These are phyloP conservation scores for Aurelia sp. DNA, from an alignment of 30 jellyfish, hydroid and myxozoan genomes.

Conservation along the genomic window DNA sequence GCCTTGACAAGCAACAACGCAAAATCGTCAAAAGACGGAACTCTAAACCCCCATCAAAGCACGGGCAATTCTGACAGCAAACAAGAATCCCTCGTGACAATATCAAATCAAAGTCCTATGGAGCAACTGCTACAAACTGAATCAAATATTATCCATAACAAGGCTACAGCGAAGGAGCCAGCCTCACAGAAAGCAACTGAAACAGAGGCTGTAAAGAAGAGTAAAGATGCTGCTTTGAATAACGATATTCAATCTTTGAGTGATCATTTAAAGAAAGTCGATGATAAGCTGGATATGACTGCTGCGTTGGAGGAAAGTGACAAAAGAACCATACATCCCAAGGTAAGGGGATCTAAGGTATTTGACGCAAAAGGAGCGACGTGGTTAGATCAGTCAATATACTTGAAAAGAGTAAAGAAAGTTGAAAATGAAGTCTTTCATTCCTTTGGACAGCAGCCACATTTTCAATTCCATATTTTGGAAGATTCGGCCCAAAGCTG, in stretches of 20 bases:
- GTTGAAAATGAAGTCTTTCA: too few species aligned
- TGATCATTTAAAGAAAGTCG: constrained; percentile 86
- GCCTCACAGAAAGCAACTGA: constrained; percentile 44
- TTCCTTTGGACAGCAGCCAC: too few species aligned
- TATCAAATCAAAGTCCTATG: constrained; percentile 88
- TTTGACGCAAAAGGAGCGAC: too few species aligned
- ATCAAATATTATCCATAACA: constrained; percentile 57
- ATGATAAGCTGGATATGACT: constrained; percentile 82
- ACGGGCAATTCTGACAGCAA: constrained; percentile 7
- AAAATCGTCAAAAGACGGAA: constrained; percentile 42
- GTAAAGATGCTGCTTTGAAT: constrained; percentile 49
- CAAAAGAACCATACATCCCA: constrained; percentile 71
- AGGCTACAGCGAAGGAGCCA: constrained; percentile 61
- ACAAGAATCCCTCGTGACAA: constrained; percentile 79
- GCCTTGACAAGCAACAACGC: constrained; percentile 69
- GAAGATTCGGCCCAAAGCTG: too few species aligned
- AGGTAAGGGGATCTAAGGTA: constrained; percentile 19
- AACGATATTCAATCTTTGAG: constrained; percentile 76
- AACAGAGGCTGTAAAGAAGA: constrained; percentile 51
- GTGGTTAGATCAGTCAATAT: too few species aligned
- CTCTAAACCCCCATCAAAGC: constrained; percentile 26
- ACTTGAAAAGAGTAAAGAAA: too few species aligned
- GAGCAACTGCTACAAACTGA: constrained; percentile 79
- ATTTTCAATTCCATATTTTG: too few species aligned
- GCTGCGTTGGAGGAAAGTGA: constrained; percentile 87